Base-by-base conservation (phyloP, 2,888 invertebrate species). In the Tricholauxania praeusta region DNA sequence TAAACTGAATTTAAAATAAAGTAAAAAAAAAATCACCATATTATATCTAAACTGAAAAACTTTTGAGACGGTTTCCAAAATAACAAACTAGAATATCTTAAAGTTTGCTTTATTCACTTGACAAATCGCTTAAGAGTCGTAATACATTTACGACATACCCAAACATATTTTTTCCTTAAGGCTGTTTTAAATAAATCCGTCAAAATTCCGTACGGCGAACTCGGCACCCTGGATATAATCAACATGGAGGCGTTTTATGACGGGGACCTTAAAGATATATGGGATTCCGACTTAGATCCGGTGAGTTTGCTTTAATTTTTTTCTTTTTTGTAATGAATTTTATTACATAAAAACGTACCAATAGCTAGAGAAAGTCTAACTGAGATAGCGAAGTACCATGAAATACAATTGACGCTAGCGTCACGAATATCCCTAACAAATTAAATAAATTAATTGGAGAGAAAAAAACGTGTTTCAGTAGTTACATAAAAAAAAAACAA, bases 231-330 rank as follows among this genome's bases (percentile, higher is more conserved):
- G 70, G 70, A 70, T 48, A 70, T 70, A 53, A 63, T 70, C 70
- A 87, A 88, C 84, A 92, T 92, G 92, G 92, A 92, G 89, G 89
- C 90, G 82, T 93, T 93, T 89, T 93, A 92, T 89, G 94, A 94
- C 88, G 92, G 92, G 81, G 92, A 92, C 88, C 90, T 94, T 84
- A 92, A 92, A 89, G 94, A 94, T 88, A 90, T 94, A 83, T 94
- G 94, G 93, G 93, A 93, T 87, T 91, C 93, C 82, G 94, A 93
- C 89, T 90, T 94, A 85, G 94, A 94, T 89, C 92, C 94, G 92
- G 94, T 94, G 88, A 93, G 93, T 90, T 69, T 49, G 14, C 15
- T 3, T 48, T 48, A 48, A n/a, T n/a, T 47, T 47, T 62, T 60
- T 3, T 22, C 39, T 47, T 32, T 14, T 7, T n/a, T 8, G 2